Base-by-base conservation (phyloP, 2,888 invertebrate genomes). In the Theretra japonica region DNA sequence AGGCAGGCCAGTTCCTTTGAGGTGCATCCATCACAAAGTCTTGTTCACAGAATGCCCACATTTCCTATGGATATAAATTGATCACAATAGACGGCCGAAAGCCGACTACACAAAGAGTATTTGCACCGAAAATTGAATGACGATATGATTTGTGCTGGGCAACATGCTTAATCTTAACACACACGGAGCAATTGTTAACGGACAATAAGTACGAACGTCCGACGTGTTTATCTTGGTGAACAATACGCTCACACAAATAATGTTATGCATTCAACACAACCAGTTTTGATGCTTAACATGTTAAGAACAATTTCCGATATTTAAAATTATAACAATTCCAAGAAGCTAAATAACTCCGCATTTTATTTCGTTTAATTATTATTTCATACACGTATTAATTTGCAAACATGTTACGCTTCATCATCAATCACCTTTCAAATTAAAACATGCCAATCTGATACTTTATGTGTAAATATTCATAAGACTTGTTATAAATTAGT, bases 201-300 rank as follows among this genome's bases (percentile, higher is more conserved):
- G 83, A 88, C 87, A 89, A 89, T 87, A 87, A 84, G 85, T 88
- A 87, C 82, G 86, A 85, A 88, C 88, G 86, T 88, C 87, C 86
- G 84, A 86, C 84, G 84, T 91, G 88, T 92, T 91, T 90, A 89
- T 87, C 79, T 88, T 88, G 6, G 84, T 79, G 83, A 88, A 88
- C 65, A 65, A 65, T 65, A 65, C 23, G 41, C 15, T 41, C 41
- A 65, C 41, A 48, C 8, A 17, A 41, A 41, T 21, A 19, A 17
- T 59, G 33, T 62, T 62, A 62, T 41, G 30, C 7, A 48, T 41
- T 41, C 15, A 41, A 41, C 41, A 11, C 41, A 2, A 41, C 11
- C 41, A 41, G 41, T 41, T 41, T 41, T 41, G 41, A 41, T 41
- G 41, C 41, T 41, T 41, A 0, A 8, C 7, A 33, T 7, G 15